phyloP scores from a whole-genome alignment of 1,140 invertebrate genomes.

The Radopholus similis region DNA sequence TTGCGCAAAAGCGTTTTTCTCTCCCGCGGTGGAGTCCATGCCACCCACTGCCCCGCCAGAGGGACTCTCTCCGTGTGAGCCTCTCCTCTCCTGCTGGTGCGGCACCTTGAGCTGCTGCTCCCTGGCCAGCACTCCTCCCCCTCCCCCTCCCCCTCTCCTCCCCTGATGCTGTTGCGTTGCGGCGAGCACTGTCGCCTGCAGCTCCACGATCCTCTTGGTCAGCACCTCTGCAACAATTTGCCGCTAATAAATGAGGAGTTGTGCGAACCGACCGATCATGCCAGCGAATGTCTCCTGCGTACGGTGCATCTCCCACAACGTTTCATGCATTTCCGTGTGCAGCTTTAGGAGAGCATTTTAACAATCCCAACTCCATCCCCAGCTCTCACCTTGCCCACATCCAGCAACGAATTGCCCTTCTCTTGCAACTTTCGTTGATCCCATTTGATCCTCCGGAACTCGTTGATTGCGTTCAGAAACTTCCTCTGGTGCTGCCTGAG shows the following conservation, averaged over 20 bases:
- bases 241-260: slow-evolving; percentile 21
- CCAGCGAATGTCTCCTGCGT: slow-evolving; percentile 59
- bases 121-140: too few relatives aligned
- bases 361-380: not conserved
- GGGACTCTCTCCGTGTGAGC: too few relatives aligned
- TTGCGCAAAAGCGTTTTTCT: too few relatives aligned
- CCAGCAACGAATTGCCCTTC: slow-evolving; percentile 56
- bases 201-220: slow-evolving; percentile 34
- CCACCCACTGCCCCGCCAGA: not conserved
- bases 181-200: slow-evolving; percentile 25
- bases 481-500: slow-evolving; percentile 58
- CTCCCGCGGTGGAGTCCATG: not conserved
- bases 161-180: not conserved
- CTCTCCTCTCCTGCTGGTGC: not conserved
- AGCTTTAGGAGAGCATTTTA: slow-evolving; percentile 35
- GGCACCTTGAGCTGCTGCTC: slow-evolving; percentile 11
- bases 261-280: slow-evolving; percentile 49
- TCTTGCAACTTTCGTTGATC: slow-evolving; percentile 59
- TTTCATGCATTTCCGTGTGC: slow-evolving; percentile 60
- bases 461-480: slow-evolving; percentile 58
- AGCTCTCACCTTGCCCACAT: slow-evolving; percentile 56
- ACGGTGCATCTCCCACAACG: slow-evolving; percentile 59
- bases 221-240: slow-evolving; percentile 23
- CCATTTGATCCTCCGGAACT: slow-evolving; percentile 59
- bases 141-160: too few relatives aligned